Evolutionary conservation across 1,140 invertebrate genomes (phyloP), one percentile per base, ranked within the genome.

Genomic region (Camponotus floridanus): DNA sequence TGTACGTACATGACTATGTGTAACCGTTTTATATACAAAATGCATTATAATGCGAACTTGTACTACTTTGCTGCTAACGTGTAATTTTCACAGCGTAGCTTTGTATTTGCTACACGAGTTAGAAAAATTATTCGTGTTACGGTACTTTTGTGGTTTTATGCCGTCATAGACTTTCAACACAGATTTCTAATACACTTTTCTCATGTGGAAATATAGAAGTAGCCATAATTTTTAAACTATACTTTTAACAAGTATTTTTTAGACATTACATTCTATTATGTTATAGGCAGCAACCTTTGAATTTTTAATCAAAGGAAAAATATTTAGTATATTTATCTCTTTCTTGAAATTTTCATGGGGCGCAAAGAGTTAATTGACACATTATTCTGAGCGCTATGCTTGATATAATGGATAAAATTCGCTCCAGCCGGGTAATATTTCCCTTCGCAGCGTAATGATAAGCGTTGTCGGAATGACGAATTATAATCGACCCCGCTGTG

Each of bases 401-500:
- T 36, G 48, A 57, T 48, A 45, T 86, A 65, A 84, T 79, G 39
- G 36, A n/a, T 79, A 61, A 39, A 84, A 73, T 83, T 74, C n/a
- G 64, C 68, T 80, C 64, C 39, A 45, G 26, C 26, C 18, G 36
- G 45, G 67, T 85, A 79, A 88, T 84, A 74, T 68, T 42, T 71
- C 21, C 31, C 26, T 39, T 59, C 39, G 61, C 51, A 39, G 78
- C 81, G 81, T 86, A 87, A 88, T 81, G 79, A 89, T 79, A 87
- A 87, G 86, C 42, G 55, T 83, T 74, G 64, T 45, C 65, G 64
- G 55, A 67, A 73, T 65, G 85, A 89, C 70, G 70, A 87, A 79
- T 89, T 89, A 90, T 74, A 74, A 76, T 76, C 80, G 86, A 70
- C 42, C 48, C 31, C 55, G 36, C 26, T 51, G 48, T 6, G 48